Evolutionary conservation across 2,888 invertebrate species (phyloP).

Genomic region (Acleris cristana): DNA sequence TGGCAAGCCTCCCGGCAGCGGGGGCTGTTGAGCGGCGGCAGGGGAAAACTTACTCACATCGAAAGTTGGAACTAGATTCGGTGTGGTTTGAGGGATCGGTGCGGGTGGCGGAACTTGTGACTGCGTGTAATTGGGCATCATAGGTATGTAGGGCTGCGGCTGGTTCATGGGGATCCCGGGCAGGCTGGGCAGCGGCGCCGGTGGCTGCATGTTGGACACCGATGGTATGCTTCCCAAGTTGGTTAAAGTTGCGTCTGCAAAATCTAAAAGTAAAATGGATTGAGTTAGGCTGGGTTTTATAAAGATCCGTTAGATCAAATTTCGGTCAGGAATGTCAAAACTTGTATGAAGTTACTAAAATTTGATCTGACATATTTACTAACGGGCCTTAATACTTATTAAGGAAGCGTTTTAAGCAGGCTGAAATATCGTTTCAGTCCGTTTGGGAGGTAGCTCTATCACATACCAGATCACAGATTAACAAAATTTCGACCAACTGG

Average conservation of each 20-base stretch:
- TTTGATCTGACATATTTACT: too few relatives aligned
- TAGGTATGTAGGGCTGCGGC: conserved; percentile 81
- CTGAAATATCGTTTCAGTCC: too few relatives aligned
- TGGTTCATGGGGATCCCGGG: conserved; percentile 82
- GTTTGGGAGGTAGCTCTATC: too few relatives aligned
- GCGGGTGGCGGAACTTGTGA: conserved; percentile 52
- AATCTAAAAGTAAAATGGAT: conserved; percentile 55
- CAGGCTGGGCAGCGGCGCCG: conserved; percentile 78
- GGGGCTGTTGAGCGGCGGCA: conserved; percentile 65
- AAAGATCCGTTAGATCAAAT: too few relatives aligned
- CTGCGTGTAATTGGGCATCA: conserved; percentile 75
- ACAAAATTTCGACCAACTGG: too few relatives aligned
- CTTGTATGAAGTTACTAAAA: too few relatives aligned
- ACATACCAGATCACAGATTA: too few relatives aligned
- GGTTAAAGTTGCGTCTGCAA: conserved; percentile 77
- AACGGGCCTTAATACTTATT: too few relatives aligned
- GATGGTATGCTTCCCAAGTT: conserved; percentile 80
- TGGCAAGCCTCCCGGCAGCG: conserved; percentile 65
- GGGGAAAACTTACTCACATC: conserved; percentile 72
- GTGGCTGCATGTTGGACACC: conserved; percentile 78
- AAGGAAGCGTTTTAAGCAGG: too few relatives aligned
- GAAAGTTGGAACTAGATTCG: conserved; percentile 72
- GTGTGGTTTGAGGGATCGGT: conserved; percentile 48
- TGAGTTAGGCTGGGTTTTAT: too few relatives aligned
- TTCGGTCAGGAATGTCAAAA: too few relatives aligned